These are phyloP conservation scores for Brachyrhaphis roseni DNA, from an alignment of 2,797 vertebrate species.

Conservation along the genomic window DNA sequence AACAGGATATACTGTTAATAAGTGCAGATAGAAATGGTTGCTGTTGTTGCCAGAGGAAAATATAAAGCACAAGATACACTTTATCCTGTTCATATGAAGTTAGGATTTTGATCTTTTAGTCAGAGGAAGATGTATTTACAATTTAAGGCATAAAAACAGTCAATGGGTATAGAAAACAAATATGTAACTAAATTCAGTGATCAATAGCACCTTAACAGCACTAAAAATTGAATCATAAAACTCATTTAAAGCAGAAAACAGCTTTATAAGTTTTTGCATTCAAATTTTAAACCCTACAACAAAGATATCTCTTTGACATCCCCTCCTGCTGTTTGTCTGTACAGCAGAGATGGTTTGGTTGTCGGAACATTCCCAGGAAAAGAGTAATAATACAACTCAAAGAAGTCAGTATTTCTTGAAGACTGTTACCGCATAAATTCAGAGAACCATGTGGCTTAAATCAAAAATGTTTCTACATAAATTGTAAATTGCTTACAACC, in stretches of 20 bases:
- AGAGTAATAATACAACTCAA: not conserved
- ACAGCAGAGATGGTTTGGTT: not conserved
- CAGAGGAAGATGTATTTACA: conserved; percentile 6
- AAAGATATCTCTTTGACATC: not conserved
- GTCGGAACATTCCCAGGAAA: not conserved
- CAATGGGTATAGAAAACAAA: conserved; percentile 6
- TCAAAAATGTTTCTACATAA: not conserved
- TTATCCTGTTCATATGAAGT: not conserved
- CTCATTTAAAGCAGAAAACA: conserved; percentile 24
- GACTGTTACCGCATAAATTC: not conserved
- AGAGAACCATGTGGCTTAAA: not conserved
- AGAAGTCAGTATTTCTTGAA: not conserved
- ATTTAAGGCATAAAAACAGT: conserved; percentile 31
- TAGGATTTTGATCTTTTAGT: conserved; percentile 6
- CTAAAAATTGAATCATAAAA: conserved; percentile 9
- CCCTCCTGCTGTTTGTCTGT: not conserved
- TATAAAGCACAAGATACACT: not conserved
- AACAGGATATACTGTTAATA: conserved; percentile 39
- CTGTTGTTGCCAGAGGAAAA: conserved; percentile 27
- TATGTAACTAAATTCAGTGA: not conserved
- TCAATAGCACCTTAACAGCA: not conserved
- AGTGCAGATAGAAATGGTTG: conserved; percentile 45
- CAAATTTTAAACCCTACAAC: not conserved
- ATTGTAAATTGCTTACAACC: not conserved
- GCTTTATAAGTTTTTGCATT: not conserved